Base-by-base conservation (phyloP, 2,113 vertebrate genomes). In the Coregonus clupeaformis region DNA sequence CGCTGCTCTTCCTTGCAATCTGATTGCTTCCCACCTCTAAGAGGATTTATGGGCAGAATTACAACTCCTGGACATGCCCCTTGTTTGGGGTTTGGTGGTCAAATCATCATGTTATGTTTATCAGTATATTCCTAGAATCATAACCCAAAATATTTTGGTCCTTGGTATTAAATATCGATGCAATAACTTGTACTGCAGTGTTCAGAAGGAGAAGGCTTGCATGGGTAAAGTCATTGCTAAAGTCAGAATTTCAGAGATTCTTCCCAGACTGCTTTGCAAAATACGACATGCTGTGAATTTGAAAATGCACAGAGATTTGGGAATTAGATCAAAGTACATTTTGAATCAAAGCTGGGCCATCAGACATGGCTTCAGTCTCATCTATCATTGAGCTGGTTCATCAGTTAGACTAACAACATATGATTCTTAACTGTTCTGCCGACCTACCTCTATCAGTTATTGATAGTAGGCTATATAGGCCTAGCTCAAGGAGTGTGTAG, bases 21-120 rank as follows among this genome's bases (percentile, higher is more conserved):
- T 82, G 71, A 86, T 77, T 82, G 22, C 73, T 74, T 77, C 73
- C 18, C n/a, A 20, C 47, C 72, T 73, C 36, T 57, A 49, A 68
- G 24, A 64, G 11, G 4, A 63, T 52, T 52, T 52, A 14, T 52
- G 49, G 16, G 49, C 49, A 64, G 6, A 3, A 63, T 11, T 42
- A 42, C 36, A 42, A 42, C 9, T 42, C 36, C 9, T 42, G 36
- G 36, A 42, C 36, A 36, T 36, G 36, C 36, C 36, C 36, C 36
- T 36, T 36, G 36, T 36, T 36, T 36, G 36, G 36, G 36, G 36
- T 52, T 52, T 52, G 49, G 49, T 16, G 1, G 1, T 52, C 49
- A 52, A 52, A 52, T 52, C 4, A 52, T 52, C 49, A 52, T 52
- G 49, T 14, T 52, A 18, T 42, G 36, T 42, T 42, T 42, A 52